These are phyloP conservation scores for Anoplophora glabripennis DNA, from an alignment of 1,140 invertebrate species.

Conservation along the genomic window DNA sequence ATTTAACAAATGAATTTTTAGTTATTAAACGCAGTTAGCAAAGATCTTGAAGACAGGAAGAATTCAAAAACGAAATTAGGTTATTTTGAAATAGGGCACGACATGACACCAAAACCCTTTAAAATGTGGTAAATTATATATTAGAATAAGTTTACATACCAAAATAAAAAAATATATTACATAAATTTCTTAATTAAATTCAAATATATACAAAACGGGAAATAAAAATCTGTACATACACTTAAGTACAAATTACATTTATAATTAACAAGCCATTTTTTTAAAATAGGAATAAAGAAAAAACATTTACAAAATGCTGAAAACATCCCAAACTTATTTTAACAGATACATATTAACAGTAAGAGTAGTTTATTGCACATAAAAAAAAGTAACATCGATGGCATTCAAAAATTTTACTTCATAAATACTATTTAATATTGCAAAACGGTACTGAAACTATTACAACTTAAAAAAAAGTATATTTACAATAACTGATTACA, in stretches of 20 bases:
- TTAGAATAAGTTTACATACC: constrained; percentile 21
- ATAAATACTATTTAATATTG: not conserved
- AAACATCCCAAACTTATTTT: not conserved
- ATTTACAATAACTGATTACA: too few species aligned
- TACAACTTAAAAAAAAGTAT: too few species aligned
- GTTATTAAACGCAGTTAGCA: too few species aligned
- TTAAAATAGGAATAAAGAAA: too few species aligned
- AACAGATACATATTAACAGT: constrained; percentile 9
- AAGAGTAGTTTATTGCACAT: not conserved
- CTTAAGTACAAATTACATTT: not conserved
- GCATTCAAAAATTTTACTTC: not conserved
- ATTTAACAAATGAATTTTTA: too few species aligned
- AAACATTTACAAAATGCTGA: too few species aligned
- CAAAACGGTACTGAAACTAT: not conserved
- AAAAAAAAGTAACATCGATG: not conserved
- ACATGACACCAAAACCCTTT: too few species aligned
- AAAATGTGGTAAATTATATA: constrained; percentile 12
- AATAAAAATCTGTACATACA: too few species aligned
- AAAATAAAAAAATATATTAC: constrained; percentile 27
- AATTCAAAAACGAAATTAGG: too few species aligned
- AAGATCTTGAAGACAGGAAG: too few species aligned
- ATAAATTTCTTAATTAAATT: not conserved
- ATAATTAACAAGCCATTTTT: constrained; percentile 4
- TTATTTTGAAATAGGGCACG: too few species aligned
- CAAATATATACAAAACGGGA: too few species aligned